A percentile compares a stretch with the other conserved stretches of the same genome.
Evolutionary conservation across 2,888 invertebrate species (phyloP).

Genomic region (Cancer borealis): DNA sequence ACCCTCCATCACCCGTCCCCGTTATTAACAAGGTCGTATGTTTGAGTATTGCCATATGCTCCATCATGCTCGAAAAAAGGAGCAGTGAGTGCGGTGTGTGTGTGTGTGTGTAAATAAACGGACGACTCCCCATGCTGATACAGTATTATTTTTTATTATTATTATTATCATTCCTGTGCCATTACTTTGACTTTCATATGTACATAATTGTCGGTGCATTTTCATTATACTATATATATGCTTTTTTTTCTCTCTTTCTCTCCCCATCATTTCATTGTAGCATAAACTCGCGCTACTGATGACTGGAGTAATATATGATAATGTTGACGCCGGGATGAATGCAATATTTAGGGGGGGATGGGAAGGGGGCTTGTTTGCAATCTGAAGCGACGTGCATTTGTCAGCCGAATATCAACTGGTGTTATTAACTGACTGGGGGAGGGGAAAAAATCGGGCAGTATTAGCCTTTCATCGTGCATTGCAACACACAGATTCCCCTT

Average conservation of each 20-base stretch:
- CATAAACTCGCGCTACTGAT: slow-evolving; percentile 53
- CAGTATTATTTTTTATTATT: slow-evolving; percentile 42
- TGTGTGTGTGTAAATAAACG: neutral
- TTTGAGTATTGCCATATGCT: slow-evolving; percentile 29
- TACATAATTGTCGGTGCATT: neutral
- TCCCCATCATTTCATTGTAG: neutral
- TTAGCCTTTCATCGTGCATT: slow-evolving; percentile 2
- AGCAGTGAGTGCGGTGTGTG: slow-evolving; percentile 35
- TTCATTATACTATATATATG: neutral
- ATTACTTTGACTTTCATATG: neutral
- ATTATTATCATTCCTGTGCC: neutral
- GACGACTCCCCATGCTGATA: neutral
- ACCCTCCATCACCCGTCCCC: slow-evolving; percentile 55
- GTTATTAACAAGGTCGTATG: slow-evolving; percentile 62
- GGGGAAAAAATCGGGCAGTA: slow-evolving; percentile 18
- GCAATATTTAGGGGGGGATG: slow-evolving; percentile 34
- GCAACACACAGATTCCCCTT: slow-evolving; percentile 21
- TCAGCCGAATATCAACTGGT: slow-evolving; percentile 54
- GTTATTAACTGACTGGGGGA: slow-evolving; percentile 44
- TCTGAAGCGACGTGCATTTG: slow-evolving; percentile 56
- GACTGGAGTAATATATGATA: slow-evolving; percentile 64
- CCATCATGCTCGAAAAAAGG: slow-evolving; percentile 52
- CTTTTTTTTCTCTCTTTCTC: neutral
- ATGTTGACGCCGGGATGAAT: slow-evolving; percentile 61
- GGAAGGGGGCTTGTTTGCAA: slow-evolving; percentile 56